A percentile compares a stretch with the other conserved stretches of the same genome.
These are phyloP conservation scores for Stictonetta naevosa DNA, from an alignment of 2,113 vertebrate species.

Conservation along the genomic window DNA sequence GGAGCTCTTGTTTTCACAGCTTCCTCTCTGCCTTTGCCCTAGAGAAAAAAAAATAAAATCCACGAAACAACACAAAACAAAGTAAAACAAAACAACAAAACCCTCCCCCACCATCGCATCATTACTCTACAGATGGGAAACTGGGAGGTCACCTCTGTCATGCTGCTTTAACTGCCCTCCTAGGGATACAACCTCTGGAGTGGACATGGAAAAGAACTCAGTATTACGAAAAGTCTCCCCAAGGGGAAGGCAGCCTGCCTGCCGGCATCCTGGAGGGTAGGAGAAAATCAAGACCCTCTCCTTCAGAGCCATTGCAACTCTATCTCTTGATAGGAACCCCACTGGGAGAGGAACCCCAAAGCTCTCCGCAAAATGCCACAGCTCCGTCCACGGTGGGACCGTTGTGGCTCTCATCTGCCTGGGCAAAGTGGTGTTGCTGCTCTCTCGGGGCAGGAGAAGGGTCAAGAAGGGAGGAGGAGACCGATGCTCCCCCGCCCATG, in stretches of 20 bases:
- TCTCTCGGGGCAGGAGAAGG: constrained; percentile 17
- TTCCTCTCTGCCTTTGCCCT: constrained; percentile 55
- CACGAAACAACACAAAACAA: neutral
- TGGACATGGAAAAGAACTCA: constrained; percentile 63
- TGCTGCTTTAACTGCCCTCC: constrained; percentile 71
- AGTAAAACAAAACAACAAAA: neutral
- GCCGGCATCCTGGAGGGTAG: constrained; percentile 31
- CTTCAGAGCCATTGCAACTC: constrained; percentile 28
- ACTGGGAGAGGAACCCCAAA: neutral
- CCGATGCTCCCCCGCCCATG: neutral
- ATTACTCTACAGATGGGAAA: constrained; percentile 57
- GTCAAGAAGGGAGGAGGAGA: constrained; percentile 17
- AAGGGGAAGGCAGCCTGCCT: constrained; percentile 31
- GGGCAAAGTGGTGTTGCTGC: neutral
- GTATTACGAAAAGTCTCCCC: constrained; percentile 68
- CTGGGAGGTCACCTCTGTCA: constrained; percentile 60
- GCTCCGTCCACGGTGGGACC: neutral
- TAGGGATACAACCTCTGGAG: constrained; percentile 36
- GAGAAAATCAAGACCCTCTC: constrained; percentile 16
- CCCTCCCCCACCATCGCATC: neutral
- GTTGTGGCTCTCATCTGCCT: neutral
- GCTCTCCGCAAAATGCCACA: neutral
- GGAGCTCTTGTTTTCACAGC: constrained; percentile 64
- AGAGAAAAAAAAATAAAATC: neutral
- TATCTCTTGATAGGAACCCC: neutral